Base-by-base conservation (phyloP, 2,113 vertebrate genomes). In the Grus americana region DNA sequence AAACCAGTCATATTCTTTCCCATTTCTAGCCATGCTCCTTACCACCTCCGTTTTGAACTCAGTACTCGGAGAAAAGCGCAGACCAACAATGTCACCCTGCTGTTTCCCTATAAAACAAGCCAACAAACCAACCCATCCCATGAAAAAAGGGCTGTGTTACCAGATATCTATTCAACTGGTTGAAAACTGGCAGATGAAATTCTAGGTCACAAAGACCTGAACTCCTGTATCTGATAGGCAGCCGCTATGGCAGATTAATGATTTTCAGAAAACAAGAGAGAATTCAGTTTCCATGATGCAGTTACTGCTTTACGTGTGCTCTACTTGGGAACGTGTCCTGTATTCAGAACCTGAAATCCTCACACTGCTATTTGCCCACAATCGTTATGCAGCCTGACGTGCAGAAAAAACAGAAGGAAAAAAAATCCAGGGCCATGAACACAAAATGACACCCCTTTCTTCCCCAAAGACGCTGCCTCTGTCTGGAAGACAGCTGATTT, bases 141-240 rank as follows among this genome's bases (percentile, higher is more conserved):
- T 3, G 40, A 52, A 85, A 86, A 87, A 81, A 79, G 44, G 65
- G 57, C 68, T 78, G 30, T 15, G 52, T 71, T 74, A 92, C n/a
- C 79, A 58, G 57, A 68, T 20, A 94, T 46, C 38, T 61, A 52
- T 75, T 94, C 65, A 74, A 36, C 57, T 22, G 30, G 38, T 24
- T 81, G 73, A 71, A 88, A 92, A 81, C 2, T 75, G 86, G 80
- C 86, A 93, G 61, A 63, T 94, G 30, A 92, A 94, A 88, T 93
- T 95, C 92, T 75, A 91, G 92, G 96, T 95, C 92, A 96, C 61
- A 75, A 89, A 89, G 89, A 95, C 91, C 86, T 81, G 47, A 38
- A 81, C 40, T 68, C 52, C 38, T n/a, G 18, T 81, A 92, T 92
- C 92, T 84, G 90, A 93, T 54, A 92, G 83, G 93, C 80, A 93